phyloP scores from a whole-genome alignment of 2,888 invertebrate species.

The Heterodera filipjevi region DNA sequence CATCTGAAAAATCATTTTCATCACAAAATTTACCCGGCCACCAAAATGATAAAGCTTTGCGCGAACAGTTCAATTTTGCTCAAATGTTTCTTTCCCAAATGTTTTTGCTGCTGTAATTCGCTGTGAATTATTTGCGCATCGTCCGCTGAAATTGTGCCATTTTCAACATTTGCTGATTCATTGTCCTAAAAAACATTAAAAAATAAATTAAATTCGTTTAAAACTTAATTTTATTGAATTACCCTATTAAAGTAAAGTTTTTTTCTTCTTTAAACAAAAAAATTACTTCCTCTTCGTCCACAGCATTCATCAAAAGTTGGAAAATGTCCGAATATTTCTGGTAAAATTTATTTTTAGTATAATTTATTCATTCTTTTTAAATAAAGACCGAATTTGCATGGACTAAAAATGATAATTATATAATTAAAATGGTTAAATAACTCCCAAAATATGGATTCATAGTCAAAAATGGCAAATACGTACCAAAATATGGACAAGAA shows the following conservation, averaged over 20 bases:
- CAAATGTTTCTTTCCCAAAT: slow-evolving; percentile 10
- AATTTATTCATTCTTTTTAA: background rate
- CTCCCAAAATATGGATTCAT: too few relatives aligned
- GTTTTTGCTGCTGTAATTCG: slow-evolving; percentile 1
- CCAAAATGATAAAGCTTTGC: slow-evolving; percentile 29
- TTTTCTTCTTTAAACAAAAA: too few relatives aligned
- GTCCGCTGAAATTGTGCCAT: background rate
- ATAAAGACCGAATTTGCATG: too few relatives aligned
- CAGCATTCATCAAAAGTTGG: slow-evolving; percentile 35
- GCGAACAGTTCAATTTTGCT: slow-evolving; percentile 30
- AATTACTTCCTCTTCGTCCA: slow-evolving; percentile 20
- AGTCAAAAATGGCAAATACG: too few relatives aligned
- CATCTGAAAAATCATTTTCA: too few relatives aligned
- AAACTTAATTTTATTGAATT: too few relatives aligned
- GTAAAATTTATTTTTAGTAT: background rate
- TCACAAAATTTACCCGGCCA: slow-evolving; percentile 28
- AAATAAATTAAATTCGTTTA: too few relatives aligned
- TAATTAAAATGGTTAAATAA: too few relatives aligned
- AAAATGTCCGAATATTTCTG: slow-evolving; percentile 36
- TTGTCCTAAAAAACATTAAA: too few relatives aligned
- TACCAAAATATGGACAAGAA: too few relatives aligned
- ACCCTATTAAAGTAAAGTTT: too few relatives aligned
- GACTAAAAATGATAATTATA: too few relatives aligned
- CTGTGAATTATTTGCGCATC: background rate
- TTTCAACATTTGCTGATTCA: background rate